Evolutionary conservation across 1,140 invertebrate species (phyloP), one percentile per base, ranked within the genome.

Genomic region (Grapholita molesta): DNA sequence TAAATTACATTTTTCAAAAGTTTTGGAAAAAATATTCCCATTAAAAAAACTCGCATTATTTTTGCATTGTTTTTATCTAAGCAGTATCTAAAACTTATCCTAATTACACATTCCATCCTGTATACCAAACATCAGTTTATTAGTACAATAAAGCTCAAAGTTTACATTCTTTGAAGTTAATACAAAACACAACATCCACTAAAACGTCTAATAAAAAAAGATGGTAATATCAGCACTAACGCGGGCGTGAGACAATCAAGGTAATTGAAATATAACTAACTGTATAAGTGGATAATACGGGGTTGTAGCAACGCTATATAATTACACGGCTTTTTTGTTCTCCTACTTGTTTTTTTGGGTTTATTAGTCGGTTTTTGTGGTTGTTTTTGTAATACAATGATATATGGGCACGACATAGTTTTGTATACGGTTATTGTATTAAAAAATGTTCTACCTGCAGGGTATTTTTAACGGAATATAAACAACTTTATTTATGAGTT

Each of bases 231-330:
- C 55, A 61, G n/a, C 55, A 15, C 55, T 12, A 28, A 18, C 12
- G 35, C 53, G 35, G 35, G 66, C 64, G 30, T 24, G 21, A 24
- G 15, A 35, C 64, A 65, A 65, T 64, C 28, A 35, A 33, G 6
- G 8, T 65, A 38, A 38, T 65, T 65, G 64, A 35, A 65, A 32
- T 38, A 33, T 21, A 64, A 64, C 57, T 28, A 64, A 64, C 64
- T 18, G 32, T 38, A 30, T 65, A 65, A 65, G 11, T 65, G 33
- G 30, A 35, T 35, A 38, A 65, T 65, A 35, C 6, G 48, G 28
- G 38, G 67, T 55, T 32, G 15, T 68, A 32, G 12, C 67, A 7
- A 30, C 48, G 3, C 53, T 21, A 57, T 68, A 55, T 28, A 68
- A 68, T 55, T 68, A 28, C 38, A 61, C 12, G 11, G 24, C 28